phyloP scores from a whole-genome alignment of 2,113 vertebrate species.

The Pogonocichla stellata region DNA sequence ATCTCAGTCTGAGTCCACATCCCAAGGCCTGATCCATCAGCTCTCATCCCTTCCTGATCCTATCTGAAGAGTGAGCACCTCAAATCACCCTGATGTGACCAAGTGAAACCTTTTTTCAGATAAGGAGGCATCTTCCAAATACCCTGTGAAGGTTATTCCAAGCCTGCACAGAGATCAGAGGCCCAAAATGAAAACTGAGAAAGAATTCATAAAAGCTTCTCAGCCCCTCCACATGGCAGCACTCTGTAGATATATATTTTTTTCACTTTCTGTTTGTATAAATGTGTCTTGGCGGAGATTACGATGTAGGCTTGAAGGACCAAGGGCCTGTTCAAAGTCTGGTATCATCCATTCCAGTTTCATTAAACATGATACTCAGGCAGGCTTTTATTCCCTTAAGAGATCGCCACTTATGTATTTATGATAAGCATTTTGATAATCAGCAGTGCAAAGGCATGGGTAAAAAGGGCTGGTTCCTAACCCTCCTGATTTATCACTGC shows the following conservation, averaged over 20 bases:
- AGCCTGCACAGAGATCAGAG: neutral
- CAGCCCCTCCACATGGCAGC: neutral
- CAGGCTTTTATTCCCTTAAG: neutral
- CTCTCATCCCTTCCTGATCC: neutral
- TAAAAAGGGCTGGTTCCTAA: neutral
- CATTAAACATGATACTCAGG: neutral
- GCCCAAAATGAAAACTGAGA: neutral
- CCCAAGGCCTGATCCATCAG: neutral
- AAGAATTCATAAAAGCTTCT: neutral
- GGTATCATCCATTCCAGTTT: neutral
- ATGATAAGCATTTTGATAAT: neutral
- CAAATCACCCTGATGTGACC: neutral
- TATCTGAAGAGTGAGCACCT: neutral
- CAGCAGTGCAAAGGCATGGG: neutral
- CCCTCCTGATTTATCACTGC: neutral
- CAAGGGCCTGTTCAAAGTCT: neutral
- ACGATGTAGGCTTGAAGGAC: rapidly evolving
- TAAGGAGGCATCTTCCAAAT: neutral
- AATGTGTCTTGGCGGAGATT: neutral
- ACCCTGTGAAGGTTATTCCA: neutral
- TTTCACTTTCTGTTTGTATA: too few relatives aligned
- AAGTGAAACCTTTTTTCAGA: neutral
- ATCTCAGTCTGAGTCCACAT: neutral
- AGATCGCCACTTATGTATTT: neutral
- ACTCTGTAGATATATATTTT: neutral